Percentiles rank a stretch among this genome's conserved stretches.
phyloP scores from a whole-genome alignment of 2,888 invertebrate genomes.

The Parascotia fuliginaria region DNA sequence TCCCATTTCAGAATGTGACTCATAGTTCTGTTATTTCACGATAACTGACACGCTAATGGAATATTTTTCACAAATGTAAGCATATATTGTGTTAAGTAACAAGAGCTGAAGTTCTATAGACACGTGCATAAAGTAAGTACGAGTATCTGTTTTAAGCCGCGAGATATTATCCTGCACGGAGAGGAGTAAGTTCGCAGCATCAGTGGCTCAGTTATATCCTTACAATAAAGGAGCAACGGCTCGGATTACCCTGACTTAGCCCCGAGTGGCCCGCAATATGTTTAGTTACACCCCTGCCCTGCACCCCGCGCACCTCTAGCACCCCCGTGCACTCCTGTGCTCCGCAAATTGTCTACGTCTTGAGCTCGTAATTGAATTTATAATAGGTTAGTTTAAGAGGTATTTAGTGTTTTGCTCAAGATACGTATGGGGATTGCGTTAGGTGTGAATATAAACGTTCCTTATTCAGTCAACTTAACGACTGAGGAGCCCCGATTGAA shows the following conservation, averaged over 20 bases:
- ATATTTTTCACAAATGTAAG: neutral
- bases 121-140: too few species aligned
- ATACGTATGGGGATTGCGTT: conserved; percentile 37
- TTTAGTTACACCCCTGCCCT: conserved; percentile 57
- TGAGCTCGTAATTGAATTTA: conserved; percentile 82
- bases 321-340: conserved; percentile 28
- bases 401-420: conserved; percentile 69
- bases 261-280: conserved; percentile 74
- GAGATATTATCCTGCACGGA: neutral
- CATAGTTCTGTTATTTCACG: conserved; percentile 1
- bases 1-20: conserved; percentile 8
- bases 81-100: too few species aligned
- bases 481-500: conserved; percentile 2
- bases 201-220: conserved; percentile 47
- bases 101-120: too few species aligned
- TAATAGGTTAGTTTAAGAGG: conserved; percentile 80
- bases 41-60: neutral
- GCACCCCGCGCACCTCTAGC: conserved; percentile 21
- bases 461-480: conserved; percentile 25
- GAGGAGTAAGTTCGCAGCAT: conserved; percentile 39
- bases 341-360: conserved; percentile 76
- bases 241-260: conserved; percentile 66
- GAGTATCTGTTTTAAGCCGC: too few species aligned
- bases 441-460: conserved; percentile 29
- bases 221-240: conserved; percentile 66